Evolutionary conservation across 2,797 vertebrate genomes (phyloP), one percentile per base, ranked within the genome.

Genomic region (Emys orbicularis): DNA sequence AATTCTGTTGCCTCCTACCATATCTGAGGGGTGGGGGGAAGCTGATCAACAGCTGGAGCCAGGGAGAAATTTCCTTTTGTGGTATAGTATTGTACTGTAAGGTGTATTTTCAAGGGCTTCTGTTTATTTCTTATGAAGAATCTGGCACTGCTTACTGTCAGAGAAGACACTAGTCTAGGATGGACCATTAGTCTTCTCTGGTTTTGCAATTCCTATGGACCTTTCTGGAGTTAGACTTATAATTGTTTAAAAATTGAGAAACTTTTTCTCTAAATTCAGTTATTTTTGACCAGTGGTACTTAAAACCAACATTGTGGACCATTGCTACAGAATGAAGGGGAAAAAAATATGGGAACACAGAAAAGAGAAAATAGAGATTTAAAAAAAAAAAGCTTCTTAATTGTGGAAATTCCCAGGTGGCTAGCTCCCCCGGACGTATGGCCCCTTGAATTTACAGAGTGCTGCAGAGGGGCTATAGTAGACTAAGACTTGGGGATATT

Each of bases 1-100:
- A 88, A 88, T 90, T 96, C 88, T 90, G 47, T 74, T 82, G 68
- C 92, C 41, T 94, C 50, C 29, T 87, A 5, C 31, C 89, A 3
- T 37, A 50, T 37, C 77, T 87, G 41, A 15, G 23, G 18, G 3
- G 72, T 31, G 29, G 21, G 61, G 19, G 93, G 79, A 53, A 53
- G 18, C 53, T 21, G 74, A 29, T n/a, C 92, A 76, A 86, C 15
- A 84, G 31, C 80, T 86, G 37, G 77, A 93, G 2, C 0, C 1
- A 61, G 44, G 25, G 47, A 29, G 6, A 47, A 25, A 27, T 76
- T 76, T 29, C 13, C 41, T 47, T 76, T 27, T 44, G 44, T 76
- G 13, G 27, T 76, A 76, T 84, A 77, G 18, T 5, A 16, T 83
- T 5, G 25, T 54, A 91, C 54, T 5, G 3, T 74, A 53, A 82